Percentiles rank a stretch among this genome's conserved stretches.
These are phyloP conservation scores for Pseudobourletiella spinata DNA, from an alignment of 1,140 invertebrate genomes.

Conservation along the genomic window DNA sequence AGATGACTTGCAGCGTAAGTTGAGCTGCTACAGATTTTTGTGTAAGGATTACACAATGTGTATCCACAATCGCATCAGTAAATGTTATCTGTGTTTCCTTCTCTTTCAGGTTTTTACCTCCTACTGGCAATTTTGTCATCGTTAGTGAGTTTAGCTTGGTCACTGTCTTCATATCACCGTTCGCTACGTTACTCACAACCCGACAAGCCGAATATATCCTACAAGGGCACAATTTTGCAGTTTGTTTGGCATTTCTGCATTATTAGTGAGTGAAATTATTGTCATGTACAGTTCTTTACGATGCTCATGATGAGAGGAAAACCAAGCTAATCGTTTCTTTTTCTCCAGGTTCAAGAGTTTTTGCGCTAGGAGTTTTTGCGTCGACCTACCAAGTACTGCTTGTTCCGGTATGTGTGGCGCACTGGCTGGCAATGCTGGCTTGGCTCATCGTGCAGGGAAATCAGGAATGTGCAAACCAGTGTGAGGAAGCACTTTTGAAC, in stretches of 20 bases:
- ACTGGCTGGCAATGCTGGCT: slow-evolving; percentile 29
- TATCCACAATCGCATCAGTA: too few species aligned
- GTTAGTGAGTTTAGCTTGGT: slow-evolving; percentile 30
- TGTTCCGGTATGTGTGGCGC: slow-evolving; percentile 28
- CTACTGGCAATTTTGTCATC: slow-evolving; percentile 27
- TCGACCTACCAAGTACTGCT: slow-evolving; percentile 29
- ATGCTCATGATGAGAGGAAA: neutral
- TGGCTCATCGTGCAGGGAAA: slow-evolving; percentile 34
- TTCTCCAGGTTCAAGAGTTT: slow-evolving; percentile 29
- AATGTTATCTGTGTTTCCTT: neutral
- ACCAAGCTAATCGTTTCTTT: neutral
- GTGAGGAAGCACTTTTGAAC: slow-evolving; percentile 44
- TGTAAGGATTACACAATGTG: neutral
- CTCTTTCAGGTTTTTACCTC: slow-evolving; percentile 17
- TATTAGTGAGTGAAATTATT: slow-evolving; percentile 26
- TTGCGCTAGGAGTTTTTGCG: slow-evolving; percentile 33
- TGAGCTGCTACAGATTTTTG: neutral
- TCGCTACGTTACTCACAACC: slow-evolving; percentile 29
- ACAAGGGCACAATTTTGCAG: slow-evolving; percentile 29
- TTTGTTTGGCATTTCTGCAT: slow-evolving; percentile 34
- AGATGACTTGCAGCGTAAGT: slow-evolving; percentile 9
- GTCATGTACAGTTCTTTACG: too few species aligned
- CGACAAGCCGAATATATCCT: slow-evolving; percentile 33
- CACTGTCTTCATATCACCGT: slow-evolving; percentile 25
- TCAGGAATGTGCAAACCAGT: slow-evolving; percentile 41